These are phyloP conservation scores for Bedellia somnulentella DNA, from an alignment of 2,888 invertebrate genomes.

Conservation along the genomic window DNA sequence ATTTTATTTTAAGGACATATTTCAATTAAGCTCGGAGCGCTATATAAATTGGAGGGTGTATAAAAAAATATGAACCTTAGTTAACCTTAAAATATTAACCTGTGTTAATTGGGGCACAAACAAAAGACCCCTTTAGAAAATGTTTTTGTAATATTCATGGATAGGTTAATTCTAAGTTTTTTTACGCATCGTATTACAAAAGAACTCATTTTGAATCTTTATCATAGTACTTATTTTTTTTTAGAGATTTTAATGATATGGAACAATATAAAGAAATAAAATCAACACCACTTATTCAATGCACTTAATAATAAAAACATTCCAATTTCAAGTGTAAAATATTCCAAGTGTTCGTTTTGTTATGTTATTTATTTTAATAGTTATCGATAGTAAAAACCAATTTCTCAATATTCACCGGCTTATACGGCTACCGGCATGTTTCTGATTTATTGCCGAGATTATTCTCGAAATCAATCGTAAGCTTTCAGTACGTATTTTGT, in stretches of 20 bases:
- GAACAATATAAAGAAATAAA: not conserved
- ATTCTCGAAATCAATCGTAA: too few species aligned
- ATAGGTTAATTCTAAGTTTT: not conserved
- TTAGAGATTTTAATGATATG: not conserved
- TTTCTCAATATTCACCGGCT: slow-evolving; percentile 14
- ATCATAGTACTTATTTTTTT: slow-evolving; percentile 2
- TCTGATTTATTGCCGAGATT: slow-evolving; percentile 14
- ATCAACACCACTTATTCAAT: not conserved
- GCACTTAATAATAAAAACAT: not conserved
- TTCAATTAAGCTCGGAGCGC: too few species aligned
- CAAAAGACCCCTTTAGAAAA: not conserved
- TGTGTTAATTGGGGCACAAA: slow-evolving; percentile 10
- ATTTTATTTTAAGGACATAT: too few species aligned
- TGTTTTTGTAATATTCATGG: not conserved
- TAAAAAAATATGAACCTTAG: not conserved
- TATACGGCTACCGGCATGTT: slow-evolving; percentile 14
- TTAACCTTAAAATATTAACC: not conserved
- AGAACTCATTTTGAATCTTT: slow-evolving; percentile 1
- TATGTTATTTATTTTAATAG: slow-evolving; percentile 9
- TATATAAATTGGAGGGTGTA: not conserved
- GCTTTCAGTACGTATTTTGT: too few species aligned
- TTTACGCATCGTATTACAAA: not conserved
- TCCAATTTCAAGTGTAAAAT: not conserved
- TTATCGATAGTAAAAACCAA: slow-evolving; percentile 16
- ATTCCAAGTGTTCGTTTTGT: slow-evolving; percentile 2